Evolutionary conservation across 2,888 invertebrate species (phyloP), one percentile per base, ranked within the genome.

Genomic region (Hirudinaria manillensis): DNA sequence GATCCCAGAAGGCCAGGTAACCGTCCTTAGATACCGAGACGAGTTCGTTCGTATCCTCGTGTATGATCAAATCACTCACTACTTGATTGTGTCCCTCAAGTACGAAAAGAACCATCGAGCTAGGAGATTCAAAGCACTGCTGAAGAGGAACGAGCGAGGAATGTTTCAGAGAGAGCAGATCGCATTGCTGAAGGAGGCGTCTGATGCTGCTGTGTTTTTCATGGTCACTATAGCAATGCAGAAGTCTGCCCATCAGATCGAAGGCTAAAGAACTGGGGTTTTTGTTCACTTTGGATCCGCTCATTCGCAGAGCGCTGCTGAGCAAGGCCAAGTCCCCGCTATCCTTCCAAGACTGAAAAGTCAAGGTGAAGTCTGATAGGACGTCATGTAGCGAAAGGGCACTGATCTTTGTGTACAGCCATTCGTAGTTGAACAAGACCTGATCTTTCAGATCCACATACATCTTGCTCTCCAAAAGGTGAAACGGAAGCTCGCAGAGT

Each of bases 381-480:
- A 96, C 91, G 0, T 94, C 92, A 85, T 97, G 96, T n/a, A 98
- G 87, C 0, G 97, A 95, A 81, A 95, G 95, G 81, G 94, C 93
- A 79, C 91, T 92, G 0, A 96, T 88, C 83, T 97, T 97, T 0
- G 94, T 94, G 83, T 94, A 94, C 0, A 98, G 88, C 94, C 96
- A 98, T 82, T 94, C 92, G 84, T 96, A 97, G 86, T 96, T 96
- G 86, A 97, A 98, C 0, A 98, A 88, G 0, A 97, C 95, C 82
- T 94, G 90, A 38, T 91, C 90, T 83, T 93, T 94, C n/a, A 98
- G 87, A 84, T 96, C 95, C 74, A 91, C 91, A 83, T 93, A 93
- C 34, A 82, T 80, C 7, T 78, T 51, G 74, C 81, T 80, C 34
- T 78, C 74, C n/a, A 79, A 67, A 61, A 84, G 78, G 74, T 82